Evolutionary conservation across 2,797 vertebrate genomes (phyloP).

Genomic region (Gymnothorax reevesii): DNA sequence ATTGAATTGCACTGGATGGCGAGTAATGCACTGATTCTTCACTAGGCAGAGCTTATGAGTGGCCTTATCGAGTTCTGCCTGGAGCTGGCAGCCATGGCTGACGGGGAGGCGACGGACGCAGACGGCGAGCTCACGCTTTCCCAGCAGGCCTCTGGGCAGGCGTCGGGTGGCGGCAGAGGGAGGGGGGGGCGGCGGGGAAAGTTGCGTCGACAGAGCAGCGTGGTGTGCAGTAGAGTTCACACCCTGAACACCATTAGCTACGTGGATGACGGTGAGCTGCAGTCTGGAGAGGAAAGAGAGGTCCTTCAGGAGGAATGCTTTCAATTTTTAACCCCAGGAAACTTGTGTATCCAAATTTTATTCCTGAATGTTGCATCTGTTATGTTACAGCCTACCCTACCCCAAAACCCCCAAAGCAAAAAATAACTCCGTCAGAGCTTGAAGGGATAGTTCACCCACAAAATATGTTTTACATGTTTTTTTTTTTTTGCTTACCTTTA

Average conservation of each 20-base stretch:
- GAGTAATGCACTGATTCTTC: background rate
- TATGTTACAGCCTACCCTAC: no score
- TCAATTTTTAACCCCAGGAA: no score
- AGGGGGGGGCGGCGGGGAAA: constrained; percentile 68
- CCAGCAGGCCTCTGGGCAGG: constrained; percentile 42
- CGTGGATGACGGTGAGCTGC: constrained; percentile 81
- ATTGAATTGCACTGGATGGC: background rate
- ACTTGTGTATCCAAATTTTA: no score
- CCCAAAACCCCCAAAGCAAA: no score
- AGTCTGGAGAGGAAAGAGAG: background rate
- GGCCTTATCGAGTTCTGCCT: constrained; percentile 92
- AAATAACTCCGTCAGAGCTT: no score
- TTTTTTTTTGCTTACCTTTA: no score
- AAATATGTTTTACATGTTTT: no score
- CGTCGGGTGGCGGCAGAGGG: constrained; percentile 38
- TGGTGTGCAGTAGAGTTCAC: constrained; percentile 84
- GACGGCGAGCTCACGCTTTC: constrained; percentile 45
- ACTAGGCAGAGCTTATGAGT: constrained; percentile 89
- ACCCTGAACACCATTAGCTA: constrained; percentile 89
- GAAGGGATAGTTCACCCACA: no score
- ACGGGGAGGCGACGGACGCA: constrained; percentile 51
- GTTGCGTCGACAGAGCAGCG: constrained; percentile 81
- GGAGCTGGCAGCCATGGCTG: constrained; percentile 74
- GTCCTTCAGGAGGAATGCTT: background rate
- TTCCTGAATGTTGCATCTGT: no score